phyloP scores from a whole-genome alignment of 30 jellyfish, hydroid and myxozoan species.

The Hydractinia echinata region DNA sequence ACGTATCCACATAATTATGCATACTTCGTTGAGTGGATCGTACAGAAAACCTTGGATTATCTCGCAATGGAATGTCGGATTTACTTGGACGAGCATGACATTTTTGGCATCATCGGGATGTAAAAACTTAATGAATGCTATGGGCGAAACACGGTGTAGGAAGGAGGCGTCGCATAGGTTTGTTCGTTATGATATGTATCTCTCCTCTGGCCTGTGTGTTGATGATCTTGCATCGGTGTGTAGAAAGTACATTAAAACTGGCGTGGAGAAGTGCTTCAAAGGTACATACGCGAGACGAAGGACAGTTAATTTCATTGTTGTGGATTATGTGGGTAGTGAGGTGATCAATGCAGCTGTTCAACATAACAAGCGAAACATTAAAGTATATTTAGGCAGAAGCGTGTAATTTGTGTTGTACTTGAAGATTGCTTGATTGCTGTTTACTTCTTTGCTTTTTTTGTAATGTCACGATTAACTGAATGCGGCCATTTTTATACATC shows the following conservation, averaged over 20 bases:
- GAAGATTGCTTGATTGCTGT: background rate
- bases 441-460: background rate
- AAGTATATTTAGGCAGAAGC: slow-evolving; percentile 12
- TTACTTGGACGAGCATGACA: slow-evolving; percentile 60
- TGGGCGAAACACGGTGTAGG: slow-evolving; percentile 41
- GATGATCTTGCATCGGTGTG: slow-evolving; percentile 54
- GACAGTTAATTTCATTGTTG: slow-evolving; percentile 23
- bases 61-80: slow-evolving; percentile 48
- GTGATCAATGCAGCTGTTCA: slow-evolving; percentile 52
- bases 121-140: slow-evolving; percentile 31
- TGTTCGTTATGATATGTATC: slow-evolving; percentile 62
- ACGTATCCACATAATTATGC: slow-evolving; percentile 63
- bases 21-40: slow-evolving; percentile 17
- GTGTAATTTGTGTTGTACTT: background rate
- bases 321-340: slow-evolving; percentile 52
- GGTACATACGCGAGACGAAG: slow-evolving; percentile 21
- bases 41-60: slow-evolving; percentile 12
- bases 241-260: slow-evolving; percentile 23
- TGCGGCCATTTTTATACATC: no score
- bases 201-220: slow-evolving; percentile 58
- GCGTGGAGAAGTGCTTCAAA: slow-evolving; percentile 39
- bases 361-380: slow-evolving; percentile 42
- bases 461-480: background rate
- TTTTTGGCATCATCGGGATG: slow-evolving; percentile 42
- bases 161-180: slow-evolving; percentile 39